These are phyloP conservation scores for Hemicordylus capensis DNA, from an alignment of 2,113 vertebrate genomes.

Conservation along the genomic window DNA sequence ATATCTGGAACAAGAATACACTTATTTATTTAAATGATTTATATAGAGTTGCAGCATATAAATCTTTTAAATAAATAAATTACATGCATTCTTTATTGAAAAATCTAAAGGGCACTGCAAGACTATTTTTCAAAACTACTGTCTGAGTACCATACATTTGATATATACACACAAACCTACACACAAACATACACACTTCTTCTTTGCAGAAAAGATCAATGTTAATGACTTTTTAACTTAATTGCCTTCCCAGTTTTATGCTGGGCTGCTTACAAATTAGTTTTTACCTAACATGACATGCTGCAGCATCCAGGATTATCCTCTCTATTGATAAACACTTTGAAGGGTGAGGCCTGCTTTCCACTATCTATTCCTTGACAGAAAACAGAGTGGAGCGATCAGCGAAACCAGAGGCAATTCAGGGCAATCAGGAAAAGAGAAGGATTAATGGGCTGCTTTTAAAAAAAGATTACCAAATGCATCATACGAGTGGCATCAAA, in stretches of 20 bases:
- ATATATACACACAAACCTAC: background rate
- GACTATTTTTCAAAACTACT: slow-evolving; percentile 42
- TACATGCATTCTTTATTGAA: too few species aligned
- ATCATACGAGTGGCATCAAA: slow-evolving; percentile 34
- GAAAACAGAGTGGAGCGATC: slow-evolving; percentile 24
- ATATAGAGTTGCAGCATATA: too few species aligned
- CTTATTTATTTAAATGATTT: too few species aligned
- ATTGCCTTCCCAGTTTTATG: slow-evolving; percentile 62
- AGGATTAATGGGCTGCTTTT: slow-evolving; percentile 16
- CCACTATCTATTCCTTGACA: slow-evolving; percentile 20
- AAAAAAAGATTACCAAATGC: slow-evolving; percentile 38
- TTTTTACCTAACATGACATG: slow-evolving; percentile 65
- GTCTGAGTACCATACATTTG: slow-evolving; percentile 34
- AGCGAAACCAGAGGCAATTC: slow-evolving; percentile 30
- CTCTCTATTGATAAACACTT: slow-evolving; percentile 54
- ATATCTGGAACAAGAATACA: too few species aligned
- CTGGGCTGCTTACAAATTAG: slow-evolving; percentile 50
- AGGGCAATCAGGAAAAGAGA: background rate
- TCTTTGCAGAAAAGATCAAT: slow-evolving; percentile 55
- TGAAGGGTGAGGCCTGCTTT: slow-evolving; percentile 44
- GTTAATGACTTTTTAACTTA: slow-evolving; percentile 67
- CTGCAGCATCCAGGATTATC: slow-evolving; percentile 54
- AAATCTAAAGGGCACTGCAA: slow-evolving; percentile 21
- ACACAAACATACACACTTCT: slow-evolving; percentile 11
- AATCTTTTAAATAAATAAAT: too few species aligned